phyloP scores from a whole-genome alignment of 1,140 invertebrate genomes.

The Solenopsis fugax region DNA sequence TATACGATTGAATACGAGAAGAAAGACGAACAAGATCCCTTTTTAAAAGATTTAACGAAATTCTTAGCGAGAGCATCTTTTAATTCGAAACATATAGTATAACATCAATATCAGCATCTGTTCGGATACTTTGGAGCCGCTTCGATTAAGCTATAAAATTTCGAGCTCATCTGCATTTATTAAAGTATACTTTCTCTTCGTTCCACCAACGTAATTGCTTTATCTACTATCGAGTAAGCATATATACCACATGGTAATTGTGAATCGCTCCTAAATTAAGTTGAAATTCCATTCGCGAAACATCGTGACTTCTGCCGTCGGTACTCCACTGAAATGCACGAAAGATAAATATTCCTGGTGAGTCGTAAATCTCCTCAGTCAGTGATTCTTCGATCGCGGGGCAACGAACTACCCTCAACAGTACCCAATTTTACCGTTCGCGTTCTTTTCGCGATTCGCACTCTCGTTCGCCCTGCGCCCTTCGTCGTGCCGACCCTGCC shows the following conservation, averaged over 20 bases:
- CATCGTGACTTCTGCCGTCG: not conserved
- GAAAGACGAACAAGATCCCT: not conserved
- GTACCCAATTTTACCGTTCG: conserved; percentile 29
- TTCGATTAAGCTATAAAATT: not conserved
- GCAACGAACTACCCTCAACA: conserved; percentile 29
- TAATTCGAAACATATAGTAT: not conserved
- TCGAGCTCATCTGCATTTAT: not conserved
- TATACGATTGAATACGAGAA: not conserved
- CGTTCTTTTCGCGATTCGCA: conserved; percentile 38
- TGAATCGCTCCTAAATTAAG: not conserved
- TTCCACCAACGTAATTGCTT: not conserved
- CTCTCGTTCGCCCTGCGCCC: conserved; percentile 70
- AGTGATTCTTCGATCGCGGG: conserved; percentile 15
- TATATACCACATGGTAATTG: not conserved
- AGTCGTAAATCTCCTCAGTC: conserved; percentile 46
- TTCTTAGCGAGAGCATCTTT: not conserved
- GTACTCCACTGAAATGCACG: not conserved
- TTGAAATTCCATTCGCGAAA: not conserved
- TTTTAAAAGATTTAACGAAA: not conserved
- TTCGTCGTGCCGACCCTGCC: conserved; percentile 75
- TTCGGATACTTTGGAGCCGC: not conserved
- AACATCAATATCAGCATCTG: not conserved
- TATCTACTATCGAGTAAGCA: not conserved
- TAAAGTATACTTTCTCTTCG: not conserved
- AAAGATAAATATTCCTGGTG: conserved; percentile 28